Evolutionary conservation across 2,888 invertebrate genomes (phyloP), one percentile per base, ranked within the genome.

Genomic region (Trissolcus japonicus): DNA sequence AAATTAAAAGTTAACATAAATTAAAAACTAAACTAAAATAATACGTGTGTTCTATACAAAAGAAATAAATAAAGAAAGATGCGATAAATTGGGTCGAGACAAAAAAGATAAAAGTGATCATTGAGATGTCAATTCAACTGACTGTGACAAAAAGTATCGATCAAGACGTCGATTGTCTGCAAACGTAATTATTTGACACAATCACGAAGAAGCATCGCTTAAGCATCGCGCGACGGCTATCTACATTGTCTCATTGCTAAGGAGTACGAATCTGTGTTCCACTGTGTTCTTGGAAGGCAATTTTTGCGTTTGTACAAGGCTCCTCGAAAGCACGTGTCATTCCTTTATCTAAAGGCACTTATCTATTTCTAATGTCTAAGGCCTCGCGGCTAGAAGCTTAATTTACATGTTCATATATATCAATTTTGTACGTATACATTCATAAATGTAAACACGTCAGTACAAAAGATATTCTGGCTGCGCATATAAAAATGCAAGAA

Each of bases 261-360:
- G 21, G 25, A 65, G 40, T 46, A 50, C 35, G 55, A 63, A 19
- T 69, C 16, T 69, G 48, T 66, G 46, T 46, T 46, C 46, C 46
- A n/a, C 43, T 25, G 25, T 51, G 53, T 67, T 14, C 53, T 40
- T 17, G 46, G 48, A 76, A 77, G 73, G 73, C 68, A 68, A 68
- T 65, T 60, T 72, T 73, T 53, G 65, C 68, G 9, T 74, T n/a
- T 46, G 46, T 16, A 46, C 46, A 46, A 46, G 46, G 46, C 85
- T 83, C 78, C 77, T 80, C 71, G 80, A 86, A 86, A 86, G 86
- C 84, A 86, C 84, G 74, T 81, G 78, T 79, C 76, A 79, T 16
- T n/a, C 14, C 54, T 81, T 76, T 79, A 81, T 80, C 85, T 86
- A 87, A 87, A 86, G 85, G 77, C 87, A 86, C 86, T 87, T 86